A percentile compares a stretch with the other conserved stretches of the same genome.
These are phyloP conservation scores for Caenorhabditis imperialis DNA, from an alignment of 2,888 invertebrate genomes.

Conservation along the genomic window DNA sequence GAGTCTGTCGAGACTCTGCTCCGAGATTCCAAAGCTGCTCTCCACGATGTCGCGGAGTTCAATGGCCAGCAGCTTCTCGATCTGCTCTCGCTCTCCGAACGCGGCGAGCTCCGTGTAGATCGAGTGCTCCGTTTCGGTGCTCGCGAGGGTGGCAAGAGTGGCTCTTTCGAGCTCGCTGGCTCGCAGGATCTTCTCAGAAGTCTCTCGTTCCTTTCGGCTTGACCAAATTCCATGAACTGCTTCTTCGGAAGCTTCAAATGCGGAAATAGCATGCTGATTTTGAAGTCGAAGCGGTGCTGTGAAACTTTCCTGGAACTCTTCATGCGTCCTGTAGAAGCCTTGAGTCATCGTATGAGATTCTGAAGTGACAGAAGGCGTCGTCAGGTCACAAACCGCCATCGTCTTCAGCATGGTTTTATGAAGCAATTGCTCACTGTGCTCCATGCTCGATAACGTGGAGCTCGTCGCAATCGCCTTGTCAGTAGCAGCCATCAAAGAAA, in stretches of 20 bases:
- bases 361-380: conserved; percentile 16
- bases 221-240: conserved; percentile 41
- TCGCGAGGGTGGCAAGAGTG: conserved; percentile 10
- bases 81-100: conserved; percentile 27
- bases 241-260: conserved; percentile 28
- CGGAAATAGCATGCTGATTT: not conserved
- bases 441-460: conserved; percentile 18
- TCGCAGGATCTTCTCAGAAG: conserved; percentile 32
- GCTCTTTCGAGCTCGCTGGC: conserved; percentile 28
- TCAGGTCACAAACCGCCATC: conserved; percentile 40
- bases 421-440: conserved; percentile 22
- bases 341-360: conserved; percentile 23
- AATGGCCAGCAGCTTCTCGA: conserved; percentile 25
- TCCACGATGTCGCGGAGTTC: conserved; percentile 45
- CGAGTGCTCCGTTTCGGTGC: conserved; percentile 16
- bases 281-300: conserved; percentile 1
- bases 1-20: conserved; percentile 27
- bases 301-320: conserved; percentile 9
- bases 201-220: conserved; percentile 24
- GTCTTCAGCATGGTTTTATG: conserved; percentile 46
- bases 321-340: conserved; percentile 25
- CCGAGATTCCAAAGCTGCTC: conserved; percentile 40
- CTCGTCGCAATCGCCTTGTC: conserved; percentile 30
- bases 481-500: conserved; percentile 36
- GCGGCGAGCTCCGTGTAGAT: conserved; percentile 39